Base-by-base conservation (phyloP, 1,140 invertebrate genomes). In the Brachionus sp. region DNA sequence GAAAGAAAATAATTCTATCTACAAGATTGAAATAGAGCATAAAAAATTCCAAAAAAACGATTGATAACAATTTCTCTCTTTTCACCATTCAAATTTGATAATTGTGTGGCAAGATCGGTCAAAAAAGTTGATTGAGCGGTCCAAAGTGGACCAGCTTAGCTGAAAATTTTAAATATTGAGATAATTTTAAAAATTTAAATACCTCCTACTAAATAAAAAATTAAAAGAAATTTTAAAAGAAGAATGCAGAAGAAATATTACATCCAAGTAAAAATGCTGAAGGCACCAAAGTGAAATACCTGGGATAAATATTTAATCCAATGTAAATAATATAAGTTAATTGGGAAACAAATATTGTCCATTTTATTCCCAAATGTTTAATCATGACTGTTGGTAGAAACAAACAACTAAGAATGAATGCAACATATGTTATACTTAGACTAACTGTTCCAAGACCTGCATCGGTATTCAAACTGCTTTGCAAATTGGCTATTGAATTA, bases 21-120 rank as follows among this genome's bases (percentile, higher is more conserved):
- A 75, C 70, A 75, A 0, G 94, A 94, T 87, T 98, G 96, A 92
- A 96, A 97, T 80, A 95, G 93, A 84, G 98, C 92, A 90, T 98
- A 98, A 92, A 98, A 98, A 91, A 97, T 94, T 29, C 96, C 96
- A 89, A 98, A 98, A 91, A 98, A 97, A 85, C 94, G 89, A 53
- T 96, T 94, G 75, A 98, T 94, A 84, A 97, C 94, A 7, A 93
- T 93, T 87, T 97, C 95, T 5, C 93, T 92, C 0, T 93, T 91
- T 86, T 95, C 86, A 3, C 86, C 85, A 1, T 87, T 89, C 29
- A 90, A 77, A 37, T 86, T 86, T 5, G 90, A 86, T 82, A 90
- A 91, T 84, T 95, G 93, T 53, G 94, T 93, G 16, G 94, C 95
- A 5, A 93, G 94, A 85, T 97, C 94, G 0, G 95, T 98, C 5